Base-by-base conservation (phyloP, 2,888 invertebrate species). In the Chrysolina haemoptera region DNA sequence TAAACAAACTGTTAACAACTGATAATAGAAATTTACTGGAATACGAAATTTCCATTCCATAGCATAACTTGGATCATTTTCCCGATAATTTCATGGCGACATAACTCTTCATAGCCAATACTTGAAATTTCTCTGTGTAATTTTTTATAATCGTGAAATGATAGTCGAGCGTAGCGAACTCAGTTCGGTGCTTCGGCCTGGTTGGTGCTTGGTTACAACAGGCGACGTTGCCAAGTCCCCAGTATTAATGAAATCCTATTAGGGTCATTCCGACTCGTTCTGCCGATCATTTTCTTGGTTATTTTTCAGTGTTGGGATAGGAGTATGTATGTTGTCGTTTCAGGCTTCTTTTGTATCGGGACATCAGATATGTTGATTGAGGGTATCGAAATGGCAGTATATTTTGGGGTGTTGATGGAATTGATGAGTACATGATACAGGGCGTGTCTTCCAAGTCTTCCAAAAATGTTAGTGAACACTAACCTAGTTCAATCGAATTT, bases 261-360 rank as follows among this genome's bases (percentile, higher is more conserved):
- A 59, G 59, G 59, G 59, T 59, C 59, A 59, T 63, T 69, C 48
- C 16, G 64, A 18, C 20, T 55, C 41, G 63, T 63, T 63, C 46
- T 66, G 50, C 50, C 50, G 35, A 66, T 66, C 66, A 27, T 66
- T 66, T 66, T 40, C 22, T 67, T 67, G 55, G 67, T 53, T 53
- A 67, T 67, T 67, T 67, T 67, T 67, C 67, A 53, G 35, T 53
- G 67, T 67, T 67, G 67, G 48, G 67, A 67, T 50, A 67, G 67
- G 67, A 67, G 53, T 67, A 67, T 67, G 67, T 40, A 67, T 55
- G 53, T 35, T 27, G 65, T 50, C 50, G 65, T 50, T 27, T 50
- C 50, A 48, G 65, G 35, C 65, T 48, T 66, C 16, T n/a, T 48
- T 48, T 50, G 50, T 50, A 18, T 53, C 20, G 43, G 14, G 14